A percentile compares a stretch with the other conserved stretches of the same genome.
These are phyloP conservation scores for Notarius quadriscutis DNA, from an alignment of 2,113 vertebrate species.

Conservation along the genomic window DNA sequence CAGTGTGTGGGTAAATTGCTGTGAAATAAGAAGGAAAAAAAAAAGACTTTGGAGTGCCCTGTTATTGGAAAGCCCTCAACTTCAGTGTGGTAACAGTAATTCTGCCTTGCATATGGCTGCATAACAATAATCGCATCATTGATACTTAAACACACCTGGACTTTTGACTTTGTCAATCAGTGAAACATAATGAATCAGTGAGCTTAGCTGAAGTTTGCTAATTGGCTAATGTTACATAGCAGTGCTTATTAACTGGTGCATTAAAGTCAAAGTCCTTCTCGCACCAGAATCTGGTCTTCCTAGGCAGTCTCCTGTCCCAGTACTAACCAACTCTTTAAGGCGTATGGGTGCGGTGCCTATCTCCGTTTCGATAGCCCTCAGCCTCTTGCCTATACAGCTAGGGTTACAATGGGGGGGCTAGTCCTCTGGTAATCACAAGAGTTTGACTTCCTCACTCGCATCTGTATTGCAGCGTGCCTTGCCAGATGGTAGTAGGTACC, in stretches of 20 bases:
- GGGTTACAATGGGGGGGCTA: too few species aligned
- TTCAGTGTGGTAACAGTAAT: neutral
- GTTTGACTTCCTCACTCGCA: too few species aligned
- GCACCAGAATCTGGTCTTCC: too few species aligned
- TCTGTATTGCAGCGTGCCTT: too few species aligned
- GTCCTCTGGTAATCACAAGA: too few species aligned
- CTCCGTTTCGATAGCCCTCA: too few species aligned
- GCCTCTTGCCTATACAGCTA: too few species aligned
- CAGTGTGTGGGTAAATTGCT: neutral
- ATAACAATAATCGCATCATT: neutral
- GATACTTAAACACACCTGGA: neutral
- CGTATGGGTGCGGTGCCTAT: too few species aligned
- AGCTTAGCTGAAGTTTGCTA: neutral
- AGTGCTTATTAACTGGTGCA: neutral
- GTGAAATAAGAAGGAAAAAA: neutral
- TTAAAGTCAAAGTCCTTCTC: neutral
- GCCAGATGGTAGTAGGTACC: too few species aligned
- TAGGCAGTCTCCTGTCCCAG: too few species aligned
- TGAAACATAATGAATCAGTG: neutral
- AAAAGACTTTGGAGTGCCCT: neutral
- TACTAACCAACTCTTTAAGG: too few species aligned
- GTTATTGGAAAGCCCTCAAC: neutral
- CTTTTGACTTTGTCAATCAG: neutral
- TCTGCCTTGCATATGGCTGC: neutral
- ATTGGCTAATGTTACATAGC: neutral